A percentile compares a stretch with the other conserved stretches of the same genome.
Evolutionary conservation across 2,888 invertebrate genomes (phyloP).

Genomic region (Andrena marginata): DNA sequence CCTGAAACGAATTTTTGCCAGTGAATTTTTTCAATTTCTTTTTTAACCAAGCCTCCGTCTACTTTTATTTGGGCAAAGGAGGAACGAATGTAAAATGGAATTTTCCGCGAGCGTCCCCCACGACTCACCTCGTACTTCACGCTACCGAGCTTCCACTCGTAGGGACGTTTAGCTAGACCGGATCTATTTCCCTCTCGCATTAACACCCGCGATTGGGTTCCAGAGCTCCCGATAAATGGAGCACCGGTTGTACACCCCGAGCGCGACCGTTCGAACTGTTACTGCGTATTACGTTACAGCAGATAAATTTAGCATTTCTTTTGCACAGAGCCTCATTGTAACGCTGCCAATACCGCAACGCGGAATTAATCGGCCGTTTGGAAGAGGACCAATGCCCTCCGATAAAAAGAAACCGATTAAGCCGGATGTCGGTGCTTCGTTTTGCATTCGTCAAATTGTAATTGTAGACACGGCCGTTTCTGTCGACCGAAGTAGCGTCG

Average conservation of each 20-base stretch:
- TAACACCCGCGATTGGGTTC: neutral
- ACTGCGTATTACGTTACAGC: slow-evolving; percentile 83
- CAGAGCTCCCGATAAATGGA: slow-evolving; percentile 42
- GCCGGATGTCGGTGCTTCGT: neutral
- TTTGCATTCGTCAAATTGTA: neutral
- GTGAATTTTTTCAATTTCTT: too few relatives aligned
- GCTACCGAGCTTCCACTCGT: neutral
- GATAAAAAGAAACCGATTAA: slow-evolving; percentile 51
- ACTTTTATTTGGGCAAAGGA: too few relatives aligned
- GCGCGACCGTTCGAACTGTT: slow-evolving; percentile 56
- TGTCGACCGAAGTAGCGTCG: neutral
- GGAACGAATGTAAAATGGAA: neutral
- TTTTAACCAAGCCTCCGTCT: too few relatives aligned
- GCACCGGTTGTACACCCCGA: slow-evolving; percentile 48
- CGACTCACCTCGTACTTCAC: neutral
- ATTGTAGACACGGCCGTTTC: neutral
- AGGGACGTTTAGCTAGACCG: neutral
- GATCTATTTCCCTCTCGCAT: neutral
- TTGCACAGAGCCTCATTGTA: slow-evolving; percentile 80
- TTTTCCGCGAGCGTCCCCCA: neutral
- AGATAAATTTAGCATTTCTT: slow-evolving; percentile 84
- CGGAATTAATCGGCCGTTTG: slow-evolving; percentile 83
- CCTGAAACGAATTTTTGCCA: too few relatives aligned
- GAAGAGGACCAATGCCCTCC: slow-evolving; percentile 78
- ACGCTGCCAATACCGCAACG: slow-evolving; percentile 82